Evolutionary conservation across 35 echinoderm and acorn worm genomes (phyloP).

Genomic region (Heliocidaris erythrogramma): DNA sequence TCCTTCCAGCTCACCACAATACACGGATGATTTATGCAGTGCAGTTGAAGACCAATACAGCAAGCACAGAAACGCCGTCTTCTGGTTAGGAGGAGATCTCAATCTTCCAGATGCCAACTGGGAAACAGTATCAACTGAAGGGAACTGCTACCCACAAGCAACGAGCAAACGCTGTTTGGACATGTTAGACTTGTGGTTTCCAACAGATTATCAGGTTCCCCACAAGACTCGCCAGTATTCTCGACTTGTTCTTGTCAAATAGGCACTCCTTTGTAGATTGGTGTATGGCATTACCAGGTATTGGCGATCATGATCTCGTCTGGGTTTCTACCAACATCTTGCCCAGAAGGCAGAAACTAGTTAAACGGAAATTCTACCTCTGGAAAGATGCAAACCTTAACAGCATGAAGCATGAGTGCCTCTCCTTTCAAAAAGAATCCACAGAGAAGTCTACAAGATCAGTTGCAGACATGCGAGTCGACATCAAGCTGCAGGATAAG

Average conservation of each 20-base stretch:
- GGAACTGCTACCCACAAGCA: not conserved
- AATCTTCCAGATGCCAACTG: conserved; percentile 52
- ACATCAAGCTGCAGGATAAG: conserved; percentile 15
- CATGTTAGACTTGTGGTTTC: conserved; percentile 14
- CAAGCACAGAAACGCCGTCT: conserved; percentile 34
- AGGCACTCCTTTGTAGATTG: conserved; percentile 9
- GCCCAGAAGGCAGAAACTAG: too few relatives aligned
- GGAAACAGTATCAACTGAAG: not conserved
- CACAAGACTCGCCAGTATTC: too few relatives aligned
- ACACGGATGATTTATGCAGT: not conserved
- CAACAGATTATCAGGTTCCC: conserved; percentile 44
- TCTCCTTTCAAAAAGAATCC: too few relatives aligned
- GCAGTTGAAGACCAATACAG: not conserved
- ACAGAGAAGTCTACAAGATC: too few relatives aligned
- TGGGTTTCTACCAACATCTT: too few relatives aligned
- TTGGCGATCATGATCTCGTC: conserved; percentile 49
- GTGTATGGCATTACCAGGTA: conserved; percentile 1
- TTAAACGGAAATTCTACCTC: too few relatives aligned
- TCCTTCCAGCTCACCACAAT: too few relatives aligned
- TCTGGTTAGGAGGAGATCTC: conserved; percentile 49
- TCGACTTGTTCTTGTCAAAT: conserved; percentile 46
- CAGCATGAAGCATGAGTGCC: too few relatives aligned
- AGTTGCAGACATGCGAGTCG: not conserved
- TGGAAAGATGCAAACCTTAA: too few relatives aligned
- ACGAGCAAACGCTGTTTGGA: conserved; percentile 20